Evolutionary conservation across 1,140 invertebrate species (phyloP), one percentile per base, ranked within the genome.

Genomic region (Aphaenogaster floridana): DNA sequence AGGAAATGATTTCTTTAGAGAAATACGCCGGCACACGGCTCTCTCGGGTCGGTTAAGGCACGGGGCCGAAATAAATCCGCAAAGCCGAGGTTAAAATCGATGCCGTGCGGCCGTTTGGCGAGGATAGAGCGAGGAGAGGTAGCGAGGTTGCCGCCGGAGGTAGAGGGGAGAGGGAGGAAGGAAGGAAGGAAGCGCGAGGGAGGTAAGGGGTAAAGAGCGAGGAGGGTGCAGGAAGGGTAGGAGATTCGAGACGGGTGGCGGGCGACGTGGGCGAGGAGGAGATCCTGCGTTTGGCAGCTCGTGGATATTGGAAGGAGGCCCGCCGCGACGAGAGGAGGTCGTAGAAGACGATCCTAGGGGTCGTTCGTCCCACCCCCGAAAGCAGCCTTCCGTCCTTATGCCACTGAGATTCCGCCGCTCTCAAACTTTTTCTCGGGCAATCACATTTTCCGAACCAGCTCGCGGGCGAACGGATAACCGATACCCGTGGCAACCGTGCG

Each of bases 281-380:
- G 59, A 48, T 88, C 81, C 89, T 94, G 94, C 92, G 88, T 94
- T 93, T 94, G 94, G 93, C 94, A 94, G 93, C 66, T 91, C 84
- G 89, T 92, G 93, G 93, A 94, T 94, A 94, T 94, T 92, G 92
- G 91, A 91, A 91, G 90, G 88, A 91, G 89, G 85, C 86, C 71
- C 76, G 88, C 28, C 76, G 45, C 83, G 89, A 83, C 79, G 79
- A 81, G 80, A 83, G 54, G 80, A 88, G 87, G 87, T 92, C 89
- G 76, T 78, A 57, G 80, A 87, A 89, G 90, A 88, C 86, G 77
- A 90, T 88, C 80, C 78, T 81, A 39, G 61, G 76, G 86, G 76
- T 80, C 72, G 72, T 68, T 69, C 81, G 63, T 80, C 54, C 66
- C n/a, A 28, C 42, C 42, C 52, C 52, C 68, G 28, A 66, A 63